Base-by-base conservation (phyloP, 1,140 invertebrate genomes). In the Manduca sexta region DNA sequence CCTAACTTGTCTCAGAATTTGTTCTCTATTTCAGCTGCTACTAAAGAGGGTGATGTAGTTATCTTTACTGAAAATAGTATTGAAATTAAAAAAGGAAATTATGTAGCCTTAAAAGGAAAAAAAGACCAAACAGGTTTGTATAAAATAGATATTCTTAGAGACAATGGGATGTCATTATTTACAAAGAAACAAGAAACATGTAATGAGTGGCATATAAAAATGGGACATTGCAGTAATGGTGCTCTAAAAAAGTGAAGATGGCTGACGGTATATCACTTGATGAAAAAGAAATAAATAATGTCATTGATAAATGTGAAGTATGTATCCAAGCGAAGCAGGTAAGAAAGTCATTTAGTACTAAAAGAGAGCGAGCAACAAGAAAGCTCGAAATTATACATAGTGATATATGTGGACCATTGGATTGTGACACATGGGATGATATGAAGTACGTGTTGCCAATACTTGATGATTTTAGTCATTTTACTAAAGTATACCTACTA, bases 401-500 rank as follows among this genome's bases (percentile, higher is more conserved):
- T 34, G 33, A 34, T 34, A 13, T 34, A n/a, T 34, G 10, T 10
- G 33, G 33, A 34, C 33, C 33, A 10, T 4, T 34, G 2, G 33
- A 34, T n/a, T 10, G 11, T n/a, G 10, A 34, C 13, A 34, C 33
- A n/a, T 34, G 33, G 33, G 13, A 34, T 34, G 33, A 13, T 4
- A 34, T n/a, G 2, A 34, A 11, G 2, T 34, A 34, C 13, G 11
- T 34, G 3, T 13, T 34, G 11, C 11, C 33, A 34, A 13, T 34
- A 10, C 11, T 34, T 10, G 33, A 34, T 4, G 33, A 34, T 34
- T 34, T 4, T 34, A 34, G 33, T 34, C 33, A 34, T 34, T 53
- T 45, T 26, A 31, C 18, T 6, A 2, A 30, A 16, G 31, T 31
- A 14, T 39, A 50, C 14, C n/a, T 53, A 48, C 13, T 51, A 15